These are phyloP conservation scores for Benitochromis conjunctus DNA, from an alignment of 2,113 vertebrate species.

Conservation along the genomic window DNA sequence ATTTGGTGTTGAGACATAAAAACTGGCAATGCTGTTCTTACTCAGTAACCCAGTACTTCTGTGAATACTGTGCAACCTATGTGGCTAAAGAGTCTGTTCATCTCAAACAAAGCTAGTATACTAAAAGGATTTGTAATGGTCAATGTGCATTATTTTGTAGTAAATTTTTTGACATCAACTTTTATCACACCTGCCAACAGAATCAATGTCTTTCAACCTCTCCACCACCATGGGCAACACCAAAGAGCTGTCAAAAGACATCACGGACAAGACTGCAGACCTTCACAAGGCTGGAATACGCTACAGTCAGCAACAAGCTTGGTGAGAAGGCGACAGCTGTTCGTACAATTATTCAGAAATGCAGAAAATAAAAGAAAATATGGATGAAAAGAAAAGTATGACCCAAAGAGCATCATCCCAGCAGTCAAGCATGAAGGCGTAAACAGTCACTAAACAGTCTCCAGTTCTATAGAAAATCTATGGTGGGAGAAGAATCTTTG, in stretches of 20 bases:
- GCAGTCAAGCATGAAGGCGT: not conserved
- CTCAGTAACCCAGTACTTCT: not conserved
- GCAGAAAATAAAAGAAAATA: not conserved
- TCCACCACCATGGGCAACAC: not conserved
- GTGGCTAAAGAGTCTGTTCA: not conserved
- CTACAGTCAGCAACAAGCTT: not conserved
- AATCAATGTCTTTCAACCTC: not conserved
- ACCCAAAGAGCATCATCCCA: not conserved
- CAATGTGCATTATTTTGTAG: not conserved
- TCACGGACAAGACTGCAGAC: not conserved
- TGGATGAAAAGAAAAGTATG: not conserved
- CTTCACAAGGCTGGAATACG: not conserved
- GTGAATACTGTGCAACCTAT: not conserved
- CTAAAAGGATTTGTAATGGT: not conserved
- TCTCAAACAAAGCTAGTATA: not conserved
- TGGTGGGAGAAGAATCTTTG: too few species aligned
- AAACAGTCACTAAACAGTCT: too few species aligned
- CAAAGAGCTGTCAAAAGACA: not conserved
- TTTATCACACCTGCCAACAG: not conserved
- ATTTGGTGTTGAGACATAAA: not conserved
- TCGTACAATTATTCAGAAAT: not conserved
- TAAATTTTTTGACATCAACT: not conserved
- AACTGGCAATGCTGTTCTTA: not conserved
- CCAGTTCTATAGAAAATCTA: too few species aligned
- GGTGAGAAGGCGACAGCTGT: not conserved